phyloP scores from a whole-genome alignment of 2,797 vertebrate genomes.

The Argentina silus region DNA sequence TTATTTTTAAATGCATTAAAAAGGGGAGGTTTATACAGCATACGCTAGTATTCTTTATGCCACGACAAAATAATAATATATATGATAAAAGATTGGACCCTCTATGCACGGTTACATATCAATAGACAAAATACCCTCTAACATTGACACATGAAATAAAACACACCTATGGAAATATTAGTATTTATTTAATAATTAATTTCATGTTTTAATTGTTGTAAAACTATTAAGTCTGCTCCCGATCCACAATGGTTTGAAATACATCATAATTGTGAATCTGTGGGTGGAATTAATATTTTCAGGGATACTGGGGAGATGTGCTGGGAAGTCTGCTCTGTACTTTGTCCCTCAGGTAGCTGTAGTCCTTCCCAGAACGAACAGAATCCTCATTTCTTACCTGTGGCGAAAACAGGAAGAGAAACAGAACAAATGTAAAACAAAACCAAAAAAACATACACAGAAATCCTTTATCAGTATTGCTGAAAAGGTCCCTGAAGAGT shows the following conservation, averaged over 20 bases:
- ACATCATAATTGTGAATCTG: slow-evolving; percentile 12
- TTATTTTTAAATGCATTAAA: too few relatives aligned
- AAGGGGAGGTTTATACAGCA: too few relatives aligned
- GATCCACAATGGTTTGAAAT: slow-evolving; percentile 21
- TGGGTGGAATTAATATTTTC: slow-evolving; percentile 17
- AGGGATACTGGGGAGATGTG: slow-evolving; percentile 17
- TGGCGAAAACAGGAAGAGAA: slow-evolving; percentile 14
- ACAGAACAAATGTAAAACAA: too few relatives aligned
- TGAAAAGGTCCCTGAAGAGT: too few relatives aligned
- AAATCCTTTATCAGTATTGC: too few relatives aligned
- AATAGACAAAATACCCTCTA: neutral
- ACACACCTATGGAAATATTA: slow-evolving; percentile 18
- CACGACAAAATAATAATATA: too few relatives aligned
- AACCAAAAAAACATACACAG: too few relatives aligned
- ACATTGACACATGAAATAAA: neutral
- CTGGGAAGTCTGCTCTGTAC: slow-evolving; percentile 15
- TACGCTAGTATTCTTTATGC: too few relatives aligned
- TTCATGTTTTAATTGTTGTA: slow-evolving; percentile 13
- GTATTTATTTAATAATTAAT: slow-evolving; percentile 2
- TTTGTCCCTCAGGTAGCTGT: neutral
- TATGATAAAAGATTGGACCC: neutral
- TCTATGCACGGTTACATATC: neutral
- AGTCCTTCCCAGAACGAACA: slow-evolving; percentile 12
- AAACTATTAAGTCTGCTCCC: slow-evolving; percentile 16
- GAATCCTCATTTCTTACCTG: slow-evolving; percentile 67